These are phyloP conservation scores for Tyrophagus putrescentiae DNA, from an alignment of 1,140 invertebrate genomes.

Conservation along the genomic window DNA sequence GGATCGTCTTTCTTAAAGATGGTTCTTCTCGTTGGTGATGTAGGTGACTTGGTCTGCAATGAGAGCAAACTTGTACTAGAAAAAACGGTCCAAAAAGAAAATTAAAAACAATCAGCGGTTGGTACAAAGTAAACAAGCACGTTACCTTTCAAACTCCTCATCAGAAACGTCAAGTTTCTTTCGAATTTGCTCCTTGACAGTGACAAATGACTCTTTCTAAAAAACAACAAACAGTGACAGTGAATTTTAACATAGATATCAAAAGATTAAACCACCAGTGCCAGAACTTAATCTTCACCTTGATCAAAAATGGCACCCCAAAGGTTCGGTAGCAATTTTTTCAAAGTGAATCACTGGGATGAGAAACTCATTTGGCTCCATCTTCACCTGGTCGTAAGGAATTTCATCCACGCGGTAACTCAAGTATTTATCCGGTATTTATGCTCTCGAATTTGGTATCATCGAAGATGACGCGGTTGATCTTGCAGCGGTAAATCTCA, in stretches of 20 bases:
- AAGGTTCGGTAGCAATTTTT: conserved; percentile 95
- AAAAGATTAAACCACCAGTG: no score
- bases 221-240: no score
- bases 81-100: conserved; percentile 31
- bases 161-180: conserved; percentile 85
- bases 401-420: conserved; percentile 84
- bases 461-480: conserved; percentile 45
- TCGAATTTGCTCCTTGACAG: conserved; percentile 78
- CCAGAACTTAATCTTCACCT: conserved; percentile 53
- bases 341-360: conserved; percentile 92
- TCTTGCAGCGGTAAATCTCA: conserved; percentile 41
- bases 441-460: conserved; percentile 48
- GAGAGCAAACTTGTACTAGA: conserved; percentile 79
- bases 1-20: conserved; percentile 52
- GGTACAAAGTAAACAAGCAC: conserved; percentile 21
- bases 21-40: conserved; percentile 56
- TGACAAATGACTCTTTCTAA: conserved; percentile 65
- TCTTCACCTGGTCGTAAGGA: conserved; percentile 63
- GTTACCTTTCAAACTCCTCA: conserved; percentile 91
- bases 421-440: conserved; percentile 41
- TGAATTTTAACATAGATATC: not conserved
- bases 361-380: conserved; percentile 72
- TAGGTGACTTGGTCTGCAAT: conserved; percentile 62
- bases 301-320: conserved; percentile 89
- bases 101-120: no score